These are phyloP conservation scores for Enteromius unitaeniatus DNA, from an alignment of 2,797 vertebrate species.

Conservation along the genomic window DNA sequence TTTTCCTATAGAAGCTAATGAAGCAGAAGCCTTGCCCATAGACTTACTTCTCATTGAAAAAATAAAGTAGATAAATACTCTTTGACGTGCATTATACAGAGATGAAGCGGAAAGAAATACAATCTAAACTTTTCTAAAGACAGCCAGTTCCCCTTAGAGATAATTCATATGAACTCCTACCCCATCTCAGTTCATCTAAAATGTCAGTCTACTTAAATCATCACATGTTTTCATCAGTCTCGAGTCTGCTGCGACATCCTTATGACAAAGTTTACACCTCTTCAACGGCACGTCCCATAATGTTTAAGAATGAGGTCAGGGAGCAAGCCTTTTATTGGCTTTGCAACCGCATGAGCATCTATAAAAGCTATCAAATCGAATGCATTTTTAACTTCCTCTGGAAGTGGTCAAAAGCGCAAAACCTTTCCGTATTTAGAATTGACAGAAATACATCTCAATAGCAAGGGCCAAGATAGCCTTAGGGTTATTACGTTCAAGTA, in stretches of 20 bases:
- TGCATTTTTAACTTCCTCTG: too few relatives aligned
- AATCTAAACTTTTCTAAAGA: too few relatives aligned
- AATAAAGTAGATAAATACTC: neutral
- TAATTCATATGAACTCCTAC: too few relatives aligned
- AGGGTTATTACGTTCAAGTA: neutral
- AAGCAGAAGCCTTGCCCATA: too few relatives aligned
- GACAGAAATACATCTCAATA: neutral
- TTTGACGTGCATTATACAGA: neutral
- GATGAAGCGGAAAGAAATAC: neutral
- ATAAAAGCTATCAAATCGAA: neutral
- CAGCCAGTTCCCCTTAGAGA: too few relatives aligned
- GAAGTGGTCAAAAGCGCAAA: too few relatives aligned
- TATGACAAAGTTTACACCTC: neutral
- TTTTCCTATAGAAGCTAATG: too few relatives aligned
- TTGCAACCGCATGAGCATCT: neutral
- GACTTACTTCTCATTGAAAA: neutral
- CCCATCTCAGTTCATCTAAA: neutral
- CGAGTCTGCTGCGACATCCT: neutral
- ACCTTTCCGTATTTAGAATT: neutral
- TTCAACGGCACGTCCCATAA: neutral
- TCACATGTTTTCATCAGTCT: neutral
- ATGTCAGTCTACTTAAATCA: neutral
- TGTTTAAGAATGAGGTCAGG: neutral
- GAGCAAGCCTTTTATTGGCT: neutral
- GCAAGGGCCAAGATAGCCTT: too few relatives aligned